Evolutionary conservation across 2,797 vertebrate genomes (phyloP), one percentile per base, ranked within the genome.

Genomic region (Gymnothorax javanicus): DNA sequence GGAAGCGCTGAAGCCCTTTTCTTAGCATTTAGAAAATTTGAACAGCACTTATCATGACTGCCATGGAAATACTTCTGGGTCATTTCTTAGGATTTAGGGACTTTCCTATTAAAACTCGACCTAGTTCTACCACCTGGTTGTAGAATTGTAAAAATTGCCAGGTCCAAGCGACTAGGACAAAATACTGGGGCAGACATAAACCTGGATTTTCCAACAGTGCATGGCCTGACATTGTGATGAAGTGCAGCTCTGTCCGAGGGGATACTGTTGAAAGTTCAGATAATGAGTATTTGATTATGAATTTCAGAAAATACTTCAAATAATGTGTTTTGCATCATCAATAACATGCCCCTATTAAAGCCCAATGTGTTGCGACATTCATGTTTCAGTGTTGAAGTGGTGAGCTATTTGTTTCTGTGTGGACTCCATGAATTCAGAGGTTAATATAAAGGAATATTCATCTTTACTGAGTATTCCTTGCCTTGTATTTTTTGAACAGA

Each of bases 371-470:
- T 92, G 90, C 77, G 87, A 91, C 83, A 67, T 95, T 95, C 93
- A 94, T 94, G 92, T 91, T 90, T 93, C 87, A 94, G 93, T 90
- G 87, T 79, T 90, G 88, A 89, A 86, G 89, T 86, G 88, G 84
- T 94, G 93, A 93, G 90, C 67, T 60, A 59, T 82, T 83, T 81
- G 71, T 85, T 82, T 90, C 89, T 88, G 86, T 88, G 85, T 85
- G 84, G 90, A 88, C 71, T 91, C 87, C 85, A 71, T 86, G 12
- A 87, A 84, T 84, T 90, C 90, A 85, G 69, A 20, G 75, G 83
- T 89, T 85, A 81, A 87, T 83, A 89, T 90, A 89, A 84, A 71
- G 86, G 85, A 81, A 85, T 88, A 73, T 84, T 43, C 64, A 82
- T 88, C 87, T 43, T 73, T 69, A 87, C 83, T 87, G 86, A 83